phyloP scores from a whole-genome alignment of 2,113 vertebrate genomes.

The Beaufortia kweichowensis region DNA sequence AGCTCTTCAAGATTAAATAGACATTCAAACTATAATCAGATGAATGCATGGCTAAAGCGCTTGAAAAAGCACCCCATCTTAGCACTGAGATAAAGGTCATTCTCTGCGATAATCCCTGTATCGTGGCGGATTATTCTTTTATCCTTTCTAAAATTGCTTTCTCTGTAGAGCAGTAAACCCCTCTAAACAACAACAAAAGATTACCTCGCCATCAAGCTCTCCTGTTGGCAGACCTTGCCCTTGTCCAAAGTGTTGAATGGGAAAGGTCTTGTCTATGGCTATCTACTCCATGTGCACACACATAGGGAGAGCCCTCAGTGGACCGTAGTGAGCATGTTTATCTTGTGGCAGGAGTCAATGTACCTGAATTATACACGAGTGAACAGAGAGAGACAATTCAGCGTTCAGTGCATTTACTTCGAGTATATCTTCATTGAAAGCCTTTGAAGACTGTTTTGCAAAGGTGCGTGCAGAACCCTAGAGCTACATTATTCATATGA shows the following conservation, averaged over 20 bases:
- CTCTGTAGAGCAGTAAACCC: conserved; percentile 65
- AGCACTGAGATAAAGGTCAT: conserved; percentile 72
- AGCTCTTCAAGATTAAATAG: conserved; percentile 58
- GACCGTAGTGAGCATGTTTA: not conserved
- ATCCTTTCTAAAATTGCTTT: conserved; percentile 75
- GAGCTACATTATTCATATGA: no score
- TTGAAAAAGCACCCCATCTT: conserved; percentile 65
- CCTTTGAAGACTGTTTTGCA: no score
- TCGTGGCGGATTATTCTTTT: conserved; percentile 71
- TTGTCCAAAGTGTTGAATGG: conserved; percentile 47
- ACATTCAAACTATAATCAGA: conserved; percentile 62
- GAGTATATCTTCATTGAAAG: no score
- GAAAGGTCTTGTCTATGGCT: conserved; percentile 45
- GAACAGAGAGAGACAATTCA: not conserved
- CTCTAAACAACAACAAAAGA: conserved; percentile 73
- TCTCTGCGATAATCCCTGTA: conserved; percentile 73
- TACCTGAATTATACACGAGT: conserved; percentile 2
- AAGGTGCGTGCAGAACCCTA: no score
- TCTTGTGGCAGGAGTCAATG: not conserved
- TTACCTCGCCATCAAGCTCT: conserved; percentile 54
- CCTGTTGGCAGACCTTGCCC: conserved; percentile 12
- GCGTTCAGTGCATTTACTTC: no score
- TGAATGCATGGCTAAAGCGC: conserved; percentile 56
- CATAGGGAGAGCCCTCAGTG: not conserved
- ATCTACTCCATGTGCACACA: conserved; percentile 45